phyloP scores from a whole-genome alignment of 2,113 vertebrate genomes.

The Eolophus roseicapilla region DNA sequence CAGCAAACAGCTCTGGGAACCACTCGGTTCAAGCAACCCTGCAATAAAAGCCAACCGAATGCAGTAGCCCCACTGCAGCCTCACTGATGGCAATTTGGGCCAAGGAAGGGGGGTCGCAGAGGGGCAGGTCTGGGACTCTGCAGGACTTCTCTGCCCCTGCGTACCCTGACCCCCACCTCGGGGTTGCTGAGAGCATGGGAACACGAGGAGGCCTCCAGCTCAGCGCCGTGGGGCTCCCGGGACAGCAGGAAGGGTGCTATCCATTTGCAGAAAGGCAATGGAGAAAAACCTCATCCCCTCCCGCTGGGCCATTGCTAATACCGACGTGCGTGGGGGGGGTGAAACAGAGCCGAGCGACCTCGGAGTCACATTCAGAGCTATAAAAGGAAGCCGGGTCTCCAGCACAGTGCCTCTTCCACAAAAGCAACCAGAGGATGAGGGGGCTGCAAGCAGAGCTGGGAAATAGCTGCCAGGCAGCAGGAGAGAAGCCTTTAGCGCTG shows the following conservation, averaged over 20 bases:
- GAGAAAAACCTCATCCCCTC: neutral
- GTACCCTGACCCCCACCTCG: neutral
- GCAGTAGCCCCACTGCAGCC: neutral
- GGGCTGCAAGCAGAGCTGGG: slow-evolving; percentile 47
- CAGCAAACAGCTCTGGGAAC: rapidly evolving
- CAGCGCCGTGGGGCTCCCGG: neutral
- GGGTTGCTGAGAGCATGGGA: neutral
- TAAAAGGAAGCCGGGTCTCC: slow-evolving; percentile 63
- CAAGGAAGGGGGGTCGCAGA: neutral
- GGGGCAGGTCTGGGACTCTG: neutral
- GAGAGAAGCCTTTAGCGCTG: slow-evolving; percentile 50
- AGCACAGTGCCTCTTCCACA: slow-evolving; percentile 54
- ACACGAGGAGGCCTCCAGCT: neutral
- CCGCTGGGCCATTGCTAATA: neutral
- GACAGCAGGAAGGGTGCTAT: neutral
- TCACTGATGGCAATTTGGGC: neutral
- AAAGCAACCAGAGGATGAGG: slow-evolving; percentile 63
- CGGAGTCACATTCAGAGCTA: slow-evolving; percentile 45
- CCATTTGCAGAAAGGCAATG: neutral
- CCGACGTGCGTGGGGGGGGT: neutral
- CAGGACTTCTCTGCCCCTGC: neutral
- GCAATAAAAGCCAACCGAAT: neutral
- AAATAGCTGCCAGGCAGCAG: slow-evolving; percentile 58
- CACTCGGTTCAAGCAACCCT: neutral
- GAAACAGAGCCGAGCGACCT: neutral